phyloP scores from a whole-genome alignment of 2,113 vertebrate genomes.

The Circaetus gallicus region DNA sequence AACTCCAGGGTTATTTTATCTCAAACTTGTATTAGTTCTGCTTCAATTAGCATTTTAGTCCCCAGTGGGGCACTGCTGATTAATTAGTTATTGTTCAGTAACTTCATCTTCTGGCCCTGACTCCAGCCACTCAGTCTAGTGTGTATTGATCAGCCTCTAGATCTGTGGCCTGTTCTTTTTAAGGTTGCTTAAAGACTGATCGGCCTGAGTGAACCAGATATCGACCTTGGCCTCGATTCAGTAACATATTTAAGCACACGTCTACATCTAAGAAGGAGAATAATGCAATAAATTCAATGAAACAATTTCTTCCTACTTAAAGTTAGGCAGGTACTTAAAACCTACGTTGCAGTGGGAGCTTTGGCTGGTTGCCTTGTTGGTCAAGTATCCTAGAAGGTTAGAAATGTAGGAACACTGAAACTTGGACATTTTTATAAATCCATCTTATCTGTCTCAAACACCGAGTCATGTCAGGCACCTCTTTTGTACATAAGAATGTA shows the following conservation, averaged over 20 bases:
- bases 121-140: constrained; percentile 21
- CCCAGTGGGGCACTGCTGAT: background rate
- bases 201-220: background rate
- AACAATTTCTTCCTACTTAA: background rate
- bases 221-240: background rate
- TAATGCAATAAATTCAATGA: background rate
- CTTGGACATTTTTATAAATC: background rate
- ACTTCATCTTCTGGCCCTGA: constrained; percentile 28
- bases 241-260: background rate
- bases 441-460: background rate
- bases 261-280: background rate
- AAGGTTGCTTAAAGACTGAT: background rate
- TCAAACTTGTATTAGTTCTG: constrained; percentile 40
- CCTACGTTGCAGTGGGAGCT: background rate
- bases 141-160: constrained; percentile 16
- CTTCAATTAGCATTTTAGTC: constrained; percentile 53
- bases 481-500: background rate
- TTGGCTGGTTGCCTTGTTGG: background rate
- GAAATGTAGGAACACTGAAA: background rate
- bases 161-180: background rate
- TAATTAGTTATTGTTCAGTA: constrained; percentile 55
- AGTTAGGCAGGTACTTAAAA: background rate
- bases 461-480: background rate
- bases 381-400: background rate
- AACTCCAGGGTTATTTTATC: constrained; percentile 46